Evolutionary conservation across 2,888 invertebrate species (phyloP), one percentile per base, ranked within the genome.

Genomic region (Eilema griseolum): DNA sequence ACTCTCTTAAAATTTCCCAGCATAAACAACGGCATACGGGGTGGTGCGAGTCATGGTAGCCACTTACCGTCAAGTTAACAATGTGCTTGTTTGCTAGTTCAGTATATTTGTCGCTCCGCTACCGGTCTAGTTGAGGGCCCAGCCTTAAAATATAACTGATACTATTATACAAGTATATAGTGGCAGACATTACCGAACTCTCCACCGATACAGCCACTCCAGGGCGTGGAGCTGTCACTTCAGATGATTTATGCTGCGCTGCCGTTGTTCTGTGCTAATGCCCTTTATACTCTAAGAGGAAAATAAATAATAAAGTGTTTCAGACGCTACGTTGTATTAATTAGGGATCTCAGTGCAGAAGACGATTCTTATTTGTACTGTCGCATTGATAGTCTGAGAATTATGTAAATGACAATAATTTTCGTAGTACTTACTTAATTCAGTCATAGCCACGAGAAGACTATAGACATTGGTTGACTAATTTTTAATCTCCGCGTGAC

Each of bases 161-260:
- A 28, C 11, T 64, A 64, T 64, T 24, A 24, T 31, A 61, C 20
- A 61, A 61, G 26, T 28, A 61, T 37, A 28, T 61, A 31, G 31
- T 11, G 4, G n/a, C 26, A 57, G 11, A 68, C 69, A 68, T 72
- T 65, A 63, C 65, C 67, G 56, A 72, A 63, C 65, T 60, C 70
- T 41, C 62, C 41, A 63, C 64, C 41, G 68, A 66, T 61, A 70
- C 56, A 59, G 61, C 67, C 24, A 66, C 24, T 74, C 73, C 14
- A 72, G 73, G 84, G 84, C 82, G 85, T 74, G 79, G 77, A 7
- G 31, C 79, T 76, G 85, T 85, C 84, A 78, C 71, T 73, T 77
- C 60, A 63, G 3, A 83, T 85, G 84, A 85, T 85, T 85, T 82
- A 85, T 83, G 67, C 62, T 69, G 33, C 10, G 14, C 59, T 23